These are phyloP conservation scores for Hycleus phaleratus DNA, from an alignment of 1,140 invertebrate species.

Conservation along the genomic window DNA sequence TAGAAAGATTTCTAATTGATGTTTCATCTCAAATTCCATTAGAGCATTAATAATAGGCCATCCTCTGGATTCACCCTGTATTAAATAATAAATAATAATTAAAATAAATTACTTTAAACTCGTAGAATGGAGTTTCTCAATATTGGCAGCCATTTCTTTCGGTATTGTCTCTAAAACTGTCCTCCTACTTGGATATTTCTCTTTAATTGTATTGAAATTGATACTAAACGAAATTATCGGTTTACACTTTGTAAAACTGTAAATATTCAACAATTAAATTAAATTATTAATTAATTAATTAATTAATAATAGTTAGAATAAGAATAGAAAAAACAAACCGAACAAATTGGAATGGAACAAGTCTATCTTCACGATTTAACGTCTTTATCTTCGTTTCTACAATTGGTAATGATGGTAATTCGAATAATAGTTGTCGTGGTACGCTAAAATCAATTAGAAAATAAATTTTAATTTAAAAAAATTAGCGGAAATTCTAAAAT, in stretches of 20 bases:
- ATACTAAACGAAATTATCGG: conserved; percentile 28
- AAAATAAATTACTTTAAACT: not conserved
- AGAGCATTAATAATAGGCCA: no score
- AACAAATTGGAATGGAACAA: conserved; percentile 26
- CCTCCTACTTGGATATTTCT: conserved; percentile 17
- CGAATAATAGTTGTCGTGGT: conserved; percentile 22
- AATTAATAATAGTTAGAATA: no score
- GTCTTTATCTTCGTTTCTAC: conserved; percentile 19
- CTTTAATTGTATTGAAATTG: conserved; percentile 16
- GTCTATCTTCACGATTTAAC: conserved; percentile 18
- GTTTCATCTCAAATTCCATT: no score
- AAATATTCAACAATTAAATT: not conserved
- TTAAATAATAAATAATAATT: not conserved
- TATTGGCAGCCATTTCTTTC: conserved; percentile 9
- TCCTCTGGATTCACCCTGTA: not conserved
- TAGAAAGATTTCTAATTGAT: no score
- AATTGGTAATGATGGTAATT: conserved; percentile 23
- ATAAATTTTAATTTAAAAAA: conserved; percentile 16
- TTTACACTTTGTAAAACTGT: conserved; percentile 26
- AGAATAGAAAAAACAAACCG: conserved; percentile 15
- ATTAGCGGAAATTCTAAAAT: not conserved
- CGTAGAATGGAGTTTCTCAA: not conserved
- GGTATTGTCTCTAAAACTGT: conserved; percentile 25
- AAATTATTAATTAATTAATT: no score
- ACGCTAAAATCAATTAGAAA: conserved; percentile 6